phyloP scores from a whole-genome alignment of 2,113 vertebrate genomes.

The Saccopteryx leptura region DNA sequence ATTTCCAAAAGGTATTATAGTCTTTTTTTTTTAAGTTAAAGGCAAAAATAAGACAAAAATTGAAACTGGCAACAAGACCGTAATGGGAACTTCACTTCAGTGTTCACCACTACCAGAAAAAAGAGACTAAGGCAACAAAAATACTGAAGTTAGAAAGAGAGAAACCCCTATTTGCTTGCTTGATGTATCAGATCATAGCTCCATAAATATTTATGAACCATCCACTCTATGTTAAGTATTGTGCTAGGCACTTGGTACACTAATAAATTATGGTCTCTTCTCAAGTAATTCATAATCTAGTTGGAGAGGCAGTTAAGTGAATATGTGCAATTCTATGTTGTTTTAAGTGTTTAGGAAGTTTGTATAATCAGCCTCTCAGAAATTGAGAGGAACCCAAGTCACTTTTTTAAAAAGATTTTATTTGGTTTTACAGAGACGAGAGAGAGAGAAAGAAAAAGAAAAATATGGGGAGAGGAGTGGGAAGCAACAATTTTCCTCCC shows the following conservation, averaged over 20 bases:
- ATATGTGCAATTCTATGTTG: neutral
- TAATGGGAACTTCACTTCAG: neutral
- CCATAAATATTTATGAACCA: neutral
- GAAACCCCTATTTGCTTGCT: neutral
- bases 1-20: neutral
- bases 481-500: too few species aligned
- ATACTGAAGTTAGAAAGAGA: neutral
- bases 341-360: slow-evolving; percentile 28
- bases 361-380: neutral
- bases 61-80: slow-evolving; percentile 23
- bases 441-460: too few species aligned
- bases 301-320: slow-evolving; percentile 31
- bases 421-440: too few species aligned
- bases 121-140: slow-evolving; percentile 21
- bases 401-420: neutral
- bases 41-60: slow-evolving; percentile 3
- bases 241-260: neutral
- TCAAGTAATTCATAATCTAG: neutral
- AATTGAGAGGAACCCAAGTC: neutral
- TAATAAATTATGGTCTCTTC: neutral
- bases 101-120: neutral
- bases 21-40: slow-evolving; percentile 20
- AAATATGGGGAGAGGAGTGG: too few species aligned
- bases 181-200: neutral
- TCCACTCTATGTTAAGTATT: neutral